Conservation (phyloP, 2,113 vertebrate genomes). For the Paralichthys olivaceus region DNA sequence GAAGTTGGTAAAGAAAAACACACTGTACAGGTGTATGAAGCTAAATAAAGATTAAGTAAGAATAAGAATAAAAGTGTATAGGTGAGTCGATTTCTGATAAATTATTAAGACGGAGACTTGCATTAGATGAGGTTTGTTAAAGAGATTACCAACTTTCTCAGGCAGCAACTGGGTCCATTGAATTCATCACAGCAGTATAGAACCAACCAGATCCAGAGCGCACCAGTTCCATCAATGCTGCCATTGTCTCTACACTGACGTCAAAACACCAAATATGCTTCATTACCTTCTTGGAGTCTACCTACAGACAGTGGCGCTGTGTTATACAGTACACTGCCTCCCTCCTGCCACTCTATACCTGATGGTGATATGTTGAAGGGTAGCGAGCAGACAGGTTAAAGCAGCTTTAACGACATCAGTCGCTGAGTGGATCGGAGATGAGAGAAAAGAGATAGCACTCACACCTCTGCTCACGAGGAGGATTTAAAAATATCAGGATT, state of each 20-base stretch:
- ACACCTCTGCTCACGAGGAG: conserved; percentile 29
- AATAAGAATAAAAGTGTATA: too few species aligned
- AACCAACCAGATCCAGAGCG: conserved; percentile 10
- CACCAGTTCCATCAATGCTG: conserved; percentile 42
- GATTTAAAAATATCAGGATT: conserved; percentile 30
- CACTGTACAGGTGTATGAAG: too few species aligned
- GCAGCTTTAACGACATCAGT: conserved; percentile 61
- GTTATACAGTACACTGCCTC: conserved; percentile 31
- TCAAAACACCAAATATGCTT: conserved; percentile 56
- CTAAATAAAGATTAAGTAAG: too few species aligned
- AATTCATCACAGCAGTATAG: conserved; percentile 53
- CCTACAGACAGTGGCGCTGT: conserved; percentile 54
- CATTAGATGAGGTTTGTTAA: not conserved
- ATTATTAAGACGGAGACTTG: not conserved
- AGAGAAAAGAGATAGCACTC: conserved; percentile 16
- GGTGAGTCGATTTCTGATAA: too few species aligned
- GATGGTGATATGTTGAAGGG: conserved; percentile 28
- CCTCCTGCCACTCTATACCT: conserved; percentile 22
- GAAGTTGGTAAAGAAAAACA: conserved; percentile 1
- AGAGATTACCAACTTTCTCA: not conserved
- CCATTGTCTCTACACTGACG: conserved; percentile 50
- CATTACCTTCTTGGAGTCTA: conserved; percentile 45
- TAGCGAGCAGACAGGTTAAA: conserved; percentile 51
- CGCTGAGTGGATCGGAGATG: conserved; percentile 39
- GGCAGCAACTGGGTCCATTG: conserved; percentile 17